phyloP scores from a whole-genome alignment of 2,888 invertebrate species.

The Aleiodes testaceus region DNA sequence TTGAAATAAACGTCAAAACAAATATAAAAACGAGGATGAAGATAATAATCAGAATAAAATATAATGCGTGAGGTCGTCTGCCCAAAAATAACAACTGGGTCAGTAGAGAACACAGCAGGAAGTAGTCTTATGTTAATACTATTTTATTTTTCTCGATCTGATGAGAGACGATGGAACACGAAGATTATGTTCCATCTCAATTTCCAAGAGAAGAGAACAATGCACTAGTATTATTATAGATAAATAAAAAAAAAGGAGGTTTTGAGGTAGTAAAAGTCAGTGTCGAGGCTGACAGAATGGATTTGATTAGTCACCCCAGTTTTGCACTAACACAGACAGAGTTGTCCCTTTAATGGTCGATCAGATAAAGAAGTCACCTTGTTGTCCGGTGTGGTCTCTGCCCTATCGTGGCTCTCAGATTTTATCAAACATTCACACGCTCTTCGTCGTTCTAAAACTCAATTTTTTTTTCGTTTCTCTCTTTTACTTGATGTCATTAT shows the following conservation, averaged over 20 bases:
- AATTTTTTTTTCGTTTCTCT: constrained; percentile 49
- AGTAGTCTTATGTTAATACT: constrained; percentile 14
- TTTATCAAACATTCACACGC: constrained; percentile 56
- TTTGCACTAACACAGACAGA: constrained; percentile 29
- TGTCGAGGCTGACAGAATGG: constrained; percentile 56
- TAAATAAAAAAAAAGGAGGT: constrained; percentile 23
- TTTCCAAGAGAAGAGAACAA: background rate
- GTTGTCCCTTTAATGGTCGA: constrained; percentile 62
- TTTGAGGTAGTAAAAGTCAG: constrained; percentile 60
- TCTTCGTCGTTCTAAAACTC: constrained; percentile 54
- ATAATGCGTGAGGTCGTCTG: too few relatives aligned
- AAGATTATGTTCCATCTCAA: background rate
- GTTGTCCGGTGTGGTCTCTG: constrained; percentile 52
- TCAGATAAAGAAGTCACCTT: constrained; percentile 61
- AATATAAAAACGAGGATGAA: too few relatives aligned
- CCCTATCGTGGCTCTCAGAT: constrained; percentile 37
- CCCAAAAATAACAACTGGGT: too few relatives aligned
- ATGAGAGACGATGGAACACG: background rate
- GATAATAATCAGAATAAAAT: too few relatives aligned
- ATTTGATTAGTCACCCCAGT: background rate
- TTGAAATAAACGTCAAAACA: too few relatives aligned
- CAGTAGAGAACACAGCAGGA: too few relatives aligned
- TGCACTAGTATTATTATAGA: background rate
- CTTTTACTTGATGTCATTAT: constrained; percentile 58
- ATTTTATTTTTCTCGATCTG: constrained; percentile 1